phyloP scores from a whole-genome alignment of 2,113 vertebrate genomes.

The Ornithorhynchus anatinus region DNA sequence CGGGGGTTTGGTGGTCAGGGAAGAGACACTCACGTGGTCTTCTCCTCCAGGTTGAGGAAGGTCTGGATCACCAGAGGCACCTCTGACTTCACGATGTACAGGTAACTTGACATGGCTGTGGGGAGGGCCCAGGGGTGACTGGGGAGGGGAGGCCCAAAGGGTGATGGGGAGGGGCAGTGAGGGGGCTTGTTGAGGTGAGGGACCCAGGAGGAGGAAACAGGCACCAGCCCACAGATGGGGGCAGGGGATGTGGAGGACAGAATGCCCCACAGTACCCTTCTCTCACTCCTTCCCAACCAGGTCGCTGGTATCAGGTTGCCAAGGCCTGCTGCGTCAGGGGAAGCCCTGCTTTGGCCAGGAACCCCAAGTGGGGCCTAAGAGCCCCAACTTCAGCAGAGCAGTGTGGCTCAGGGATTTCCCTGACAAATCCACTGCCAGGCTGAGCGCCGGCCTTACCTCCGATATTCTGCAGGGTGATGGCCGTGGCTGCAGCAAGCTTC shows the following conservation, averaged over 20 bases:
- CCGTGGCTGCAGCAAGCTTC: conserved; percentile 91
- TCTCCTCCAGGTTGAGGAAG: conserved; percentile 84
- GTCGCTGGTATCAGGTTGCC: neutral
- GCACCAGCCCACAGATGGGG: too few relatives aligned
- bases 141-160: neutral
- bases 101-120: conserved; percentile 98
- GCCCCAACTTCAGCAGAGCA: rapidly evolving
- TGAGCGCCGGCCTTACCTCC: conserved; percentile 76
- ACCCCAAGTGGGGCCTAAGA: too few relatives aligned
- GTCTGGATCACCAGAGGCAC: conserved; percentile 96
- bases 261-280: too few relatives aligned
- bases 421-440: neutral
- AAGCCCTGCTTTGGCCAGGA: too few relatives aligned
- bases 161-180: too few relatives aligned
- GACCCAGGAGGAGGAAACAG: too few relatives aligned
- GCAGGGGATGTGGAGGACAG: too few relatives aligned
- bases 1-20: neutral
- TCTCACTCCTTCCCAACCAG: neutral
- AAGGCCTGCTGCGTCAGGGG: neutral
- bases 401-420: neutral
- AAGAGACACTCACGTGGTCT: conserved; percentile 80
- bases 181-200: too few relatives aligned
- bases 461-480: conserved; percentile 95
- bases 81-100: conserved; percentile 97
- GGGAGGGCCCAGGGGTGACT: conserved; percentile 1